Evolutionary conservation across 2,888 invertebrate species (phyloP).

Genomic region (Brachyptera putata): DNA sequence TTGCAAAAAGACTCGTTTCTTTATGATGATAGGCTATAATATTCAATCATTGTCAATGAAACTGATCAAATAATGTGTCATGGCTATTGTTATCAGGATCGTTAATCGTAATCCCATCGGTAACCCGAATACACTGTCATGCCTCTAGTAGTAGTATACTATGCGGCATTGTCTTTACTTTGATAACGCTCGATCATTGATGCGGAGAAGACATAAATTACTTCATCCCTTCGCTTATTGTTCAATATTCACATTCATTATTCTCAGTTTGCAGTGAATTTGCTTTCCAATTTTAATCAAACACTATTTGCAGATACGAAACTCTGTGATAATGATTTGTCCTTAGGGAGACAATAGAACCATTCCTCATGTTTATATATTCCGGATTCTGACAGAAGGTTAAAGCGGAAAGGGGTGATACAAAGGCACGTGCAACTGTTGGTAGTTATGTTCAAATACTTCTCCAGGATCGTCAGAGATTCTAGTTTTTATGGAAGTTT

Average conservation of each 20-base stretch:
- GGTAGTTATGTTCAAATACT: no score
- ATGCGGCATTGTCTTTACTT: not conserved
- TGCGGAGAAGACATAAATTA: conserved; percentile 16
- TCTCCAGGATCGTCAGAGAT: no score
- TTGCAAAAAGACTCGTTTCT: not conserved
- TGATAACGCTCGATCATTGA: conserved; percentile 13
- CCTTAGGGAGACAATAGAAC: not conserved
- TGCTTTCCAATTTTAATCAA: conserved; percentile 18
- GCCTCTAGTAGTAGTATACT: not conserved
- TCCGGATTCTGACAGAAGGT: no score
- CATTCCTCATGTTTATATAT: no score
- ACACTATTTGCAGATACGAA: conserved; percentile 2
- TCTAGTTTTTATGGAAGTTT: no score
- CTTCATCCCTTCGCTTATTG: conserved; percentile 4
- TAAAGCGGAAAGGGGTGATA: no score
- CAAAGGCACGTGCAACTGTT: no score
- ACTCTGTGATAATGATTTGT: conserved; percentile 7
- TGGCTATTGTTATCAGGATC: conserved; percentile 1
- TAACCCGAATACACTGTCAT: not conserved
- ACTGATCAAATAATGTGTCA: conserved; percentile 1
- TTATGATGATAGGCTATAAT: no score
- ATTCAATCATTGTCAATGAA: conserved; percentile 8
- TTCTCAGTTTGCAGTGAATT: not conserved
- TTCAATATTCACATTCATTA: conserved; percentile 19
- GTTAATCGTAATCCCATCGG: not conserved